Evolutionary conservation across 2,888 invertebrate species (phyloP).

Genomic region (Diachrysia chrysitis): DNA sequence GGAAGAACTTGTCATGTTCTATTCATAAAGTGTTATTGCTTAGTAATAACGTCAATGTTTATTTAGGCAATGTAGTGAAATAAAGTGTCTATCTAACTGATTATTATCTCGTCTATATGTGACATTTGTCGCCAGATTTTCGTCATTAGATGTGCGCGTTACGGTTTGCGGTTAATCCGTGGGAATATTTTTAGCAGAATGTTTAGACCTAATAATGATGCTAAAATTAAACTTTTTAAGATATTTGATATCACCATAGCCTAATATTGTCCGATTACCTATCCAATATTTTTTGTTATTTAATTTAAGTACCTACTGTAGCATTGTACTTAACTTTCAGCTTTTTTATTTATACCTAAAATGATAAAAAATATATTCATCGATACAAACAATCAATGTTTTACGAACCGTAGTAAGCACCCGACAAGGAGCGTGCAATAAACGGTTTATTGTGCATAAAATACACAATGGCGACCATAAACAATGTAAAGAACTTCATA

Average conservation of each 20-base stretch:
- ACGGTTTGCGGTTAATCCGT: slow-evolving; percentile 2
- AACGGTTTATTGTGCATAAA: slow-evolving; percentile 58
- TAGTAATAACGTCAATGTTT: slow-evolving; percentile 10
- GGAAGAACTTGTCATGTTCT: slow-evolving; percentile 13
- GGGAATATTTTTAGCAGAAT: not conserved
- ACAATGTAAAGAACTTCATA: slow-evolving; percentile 47
- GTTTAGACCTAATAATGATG: not conserved
- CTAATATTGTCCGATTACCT: too few relatives aligned
- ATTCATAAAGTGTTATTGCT: slow-evolving; percentile 16
- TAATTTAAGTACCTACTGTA: not conserved
- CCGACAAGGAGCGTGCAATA: slow-evolving; percentile 44
- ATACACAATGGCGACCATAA: slow-evolving; percentile 55
- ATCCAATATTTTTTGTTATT: not conserved
- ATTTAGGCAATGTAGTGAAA: slow-evolving; percentile 18
- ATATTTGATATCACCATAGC: too few relatives aligned
- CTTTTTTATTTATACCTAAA: not conserved
- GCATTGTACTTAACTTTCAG: not conserved
- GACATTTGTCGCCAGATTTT: not conserved
- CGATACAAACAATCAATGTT: slow-evolving; percentile 46
- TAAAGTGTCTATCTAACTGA: not conserved
- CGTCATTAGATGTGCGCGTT: not conserved
- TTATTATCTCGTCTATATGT: slow-evolving; percentile 17
- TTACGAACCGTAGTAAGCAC: slow-evolving; percentile 36
- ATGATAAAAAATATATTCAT: slow-evolving; percentile 38
- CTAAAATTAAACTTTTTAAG: too few relatives aligned